Evolutionary conservation across 1,140 invertebrate genomes (phyloP).

Genomic region (Matsumurasca onukii): DNA sequence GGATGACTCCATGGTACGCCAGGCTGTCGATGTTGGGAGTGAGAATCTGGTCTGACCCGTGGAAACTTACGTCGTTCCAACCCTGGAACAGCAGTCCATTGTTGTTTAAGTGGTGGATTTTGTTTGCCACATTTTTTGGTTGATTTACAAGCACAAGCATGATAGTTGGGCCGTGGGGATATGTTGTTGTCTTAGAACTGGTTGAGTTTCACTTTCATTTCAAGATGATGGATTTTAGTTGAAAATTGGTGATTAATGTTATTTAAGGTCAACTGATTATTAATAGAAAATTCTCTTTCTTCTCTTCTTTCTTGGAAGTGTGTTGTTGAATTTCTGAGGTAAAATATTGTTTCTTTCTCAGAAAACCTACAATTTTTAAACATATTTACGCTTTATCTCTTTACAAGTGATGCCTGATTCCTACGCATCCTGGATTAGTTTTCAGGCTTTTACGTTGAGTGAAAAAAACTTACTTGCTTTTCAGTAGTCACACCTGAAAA

Average conservation of each 20-base stretch:
- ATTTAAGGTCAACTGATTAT: no score
- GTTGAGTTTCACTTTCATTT: neutral
- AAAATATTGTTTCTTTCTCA: no score
- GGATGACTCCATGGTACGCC: conserved; percentile 73
- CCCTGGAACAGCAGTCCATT: conserved; percentile 57
- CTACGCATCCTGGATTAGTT: no score
- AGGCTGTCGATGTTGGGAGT: conserved; percentile 85
- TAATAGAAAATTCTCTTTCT: no score
- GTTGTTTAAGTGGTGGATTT: neutral
- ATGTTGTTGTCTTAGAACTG: neutral
- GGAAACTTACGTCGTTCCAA: conserved; percentile 89
- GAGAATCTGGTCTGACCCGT: conserved; percentile 79
- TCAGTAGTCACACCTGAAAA: no score
- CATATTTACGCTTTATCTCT: no score
- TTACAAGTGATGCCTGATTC: no score
- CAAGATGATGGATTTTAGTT: neutral
- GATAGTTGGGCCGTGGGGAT: neutral
- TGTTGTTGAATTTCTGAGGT: no score
- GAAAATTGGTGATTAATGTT: neutral
- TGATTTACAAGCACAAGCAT: neutral
- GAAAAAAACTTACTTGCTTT: no score
- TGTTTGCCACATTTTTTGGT: neutral
- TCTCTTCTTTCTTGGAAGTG: no score
- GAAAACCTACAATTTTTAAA: no score
- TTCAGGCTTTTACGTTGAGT: no score